These are phyloP conservation scores for Micropterix aruncella DNA, from an alignment of 2,888 invertebrate genomes.

Conservation along the genomic window DNA sequence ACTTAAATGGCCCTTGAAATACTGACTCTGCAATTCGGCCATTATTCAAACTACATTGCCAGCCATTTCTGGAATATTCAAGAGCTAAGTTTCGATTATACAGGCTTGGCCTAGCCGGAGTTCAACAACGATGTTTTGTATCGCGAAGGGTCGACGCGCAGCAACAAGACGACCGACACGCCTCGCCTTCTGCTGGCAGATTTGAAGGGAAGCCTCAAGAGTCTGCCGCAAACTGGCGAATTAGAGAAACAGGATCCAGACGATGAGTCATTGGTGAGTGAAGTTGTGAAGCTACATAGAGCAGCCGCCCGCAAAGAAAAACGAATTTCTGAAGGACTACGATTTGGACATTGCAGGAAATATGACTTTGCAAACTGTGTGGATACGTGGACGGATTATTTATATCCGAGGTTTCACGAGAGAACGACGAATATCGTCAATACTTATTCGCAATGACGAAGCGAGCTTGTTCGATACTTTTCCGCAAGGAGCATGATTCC, in stretches of 20 bases:
- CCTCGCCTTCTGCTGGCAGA: constrained; percentile 74
- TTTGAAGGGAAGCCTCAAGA: constrained; percentile 61
- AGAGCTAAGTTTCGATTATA: constrained; percentile 60
- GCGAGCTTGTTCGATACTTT: no score
- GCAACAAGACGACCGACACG: constrained; percentile 66
- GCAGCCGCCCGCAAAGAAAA: constrained; percentile 40
- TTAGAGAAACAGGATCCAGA: constrained; percentile 26
- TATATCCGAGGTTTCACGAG: constrained; percentile 69
- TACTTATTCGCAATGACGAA: constrained; percentile 56
- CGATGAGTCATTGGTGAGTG: constrained; percentile 22
- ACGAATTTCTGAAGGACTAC: constrained; percentile 56
- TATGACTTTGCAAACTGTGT: constrained; percentile 52
- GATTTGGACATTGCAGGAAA: constrained; percentile 23
- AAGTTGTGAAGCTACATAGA: constrained; percentile 50
- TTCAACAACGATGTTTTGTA: constrained; percentile 75
- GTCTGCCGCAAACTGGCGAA: constrained; percentile 53
- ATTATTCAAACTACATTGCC: constrained; percentile 83
- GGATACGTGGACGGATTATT: constrained; percentile 74
- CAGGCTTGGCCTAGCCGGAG: constrained; percentile 46
- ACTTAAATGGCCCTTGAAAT: constrained; percentile 51
- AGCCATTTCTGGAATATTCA: constrained; percentile 93
- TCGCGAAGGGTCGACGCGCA: constrained; percentile 60
- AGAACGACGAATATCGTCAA: constrained; percentile 61
- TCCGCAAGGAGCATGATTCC: no score
- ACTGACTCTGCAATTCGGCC: constrained; percentile 79